Evolutionary conservation across 2,888 invertebrate genomes (phyloP).

Genomic region (Pantelozetes paolii): DNA sequence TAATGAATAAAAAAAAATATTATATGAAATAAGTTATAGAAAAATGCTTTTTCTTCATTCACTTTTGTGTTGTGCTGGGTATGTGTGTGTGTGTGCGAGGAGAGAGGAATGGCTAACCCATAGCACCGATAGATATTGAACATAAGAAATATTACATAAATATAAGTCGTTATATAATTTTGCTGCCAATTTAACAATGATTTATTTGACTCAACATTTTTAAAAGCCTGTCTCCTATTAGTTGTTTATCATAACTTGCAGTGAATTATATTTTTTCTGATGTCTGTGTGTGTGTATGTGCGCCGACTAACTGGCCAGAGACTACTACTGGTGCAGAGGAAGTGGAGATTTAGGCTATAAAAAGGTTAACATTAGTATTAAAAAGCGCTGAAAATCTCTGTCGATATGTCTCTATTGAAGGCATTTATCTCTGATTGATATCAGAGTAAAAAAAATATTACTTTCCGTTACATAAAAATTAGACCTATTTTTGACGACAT

Average conservation of each 20-base stretch:
- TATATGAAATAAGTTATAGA: constrained; percentile 13
- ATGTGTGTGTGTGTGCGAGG: background rate
- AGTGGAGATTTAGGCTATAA: background rate
- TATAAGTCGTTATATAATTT: constrained; percentile 8
- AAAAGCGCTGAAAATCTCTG: background rate
- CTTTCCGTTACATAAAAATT: background rate
- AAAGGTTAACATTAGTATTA: background rate
- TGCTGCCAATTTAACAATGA: constrained; percentile 27
- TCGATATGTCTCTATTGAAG: background rate
- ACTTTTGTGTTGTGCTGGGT: background rate
- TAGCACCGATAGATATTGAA: too few species aligned
- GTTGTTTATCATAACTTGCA: too few species aligned
- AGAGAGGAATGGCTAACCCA: too few species aligned
- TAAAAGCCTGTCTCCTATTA: too few species aligned
- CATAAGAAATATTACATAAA: background rate
- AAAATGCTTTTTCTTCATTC: background rate
- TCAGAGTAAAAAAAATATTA: background rate
- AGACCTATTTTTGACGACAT: background rate
- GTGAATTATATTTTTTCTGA: background rate
- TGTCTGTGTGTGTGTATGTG: background rate
- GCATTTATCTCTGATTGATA: background rate
- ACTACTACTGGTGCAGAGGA: background rate
- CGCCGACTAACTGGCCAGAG: background rate
- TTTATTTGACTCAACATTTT: constrained; percentile 26
- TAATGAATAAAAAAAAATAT: background rate